These are phyloP conservation scores for Agrenia bidenticulata DNA, from an alignment of 2,888 invertebrate genomes.

Conservation along the genomic window DNA sequence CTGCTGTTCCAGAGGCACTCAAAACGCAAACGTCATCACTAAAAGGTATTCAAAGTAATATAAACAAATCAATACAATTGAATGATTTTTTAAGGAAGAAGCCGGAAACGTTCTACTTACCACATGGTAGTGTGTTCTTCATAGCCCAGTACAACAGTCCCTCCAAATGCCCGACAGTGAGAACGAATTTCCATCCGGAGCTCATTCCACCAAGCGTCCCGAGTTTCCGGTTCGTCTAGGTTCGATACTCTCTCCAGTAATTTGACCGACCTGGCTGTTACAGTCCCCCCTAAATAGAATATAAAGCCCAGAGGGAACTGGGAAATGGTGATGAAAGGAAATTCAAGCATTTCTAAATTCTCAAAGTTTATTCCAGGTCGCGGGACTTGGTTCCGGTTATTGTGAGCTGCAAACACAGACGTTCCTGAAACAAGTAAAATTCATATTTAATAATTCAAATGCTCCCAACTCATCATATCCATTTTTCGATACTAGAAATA, in stretches of 20 bases:
- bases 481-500: not conserved
- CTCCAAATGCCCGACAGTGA: slow-evolving; percentile 86
- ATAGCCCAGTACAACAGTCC: slow-evolving; percentile 93
- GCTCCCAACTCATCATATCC: not conserved
- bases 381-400: not conserved
- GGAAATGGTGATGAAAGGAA: slow-evolving; percentile 90
- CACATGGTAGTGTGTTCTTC: slow-evolving; percentile 89
- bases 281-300: slow-evolving; percentile 67
- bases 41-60: too few relatives aligned
- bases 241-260: slow-evolving; percentile 77
- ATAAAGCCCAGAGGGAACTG: slow-evolving; percentile 88
- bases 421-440: not conserved
- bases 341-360: slow-evolving; percentile 82
- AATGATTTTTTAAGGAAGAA: not conserved
- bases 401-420: not conserved
- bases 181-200: slow-evolving; percentile 91
- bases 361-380: slow-evolving; percentile 27
- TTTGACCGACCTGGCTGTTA: slow-evolving; percentile 81
- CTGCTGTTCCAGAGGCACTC: slow-evolving; percentile 92
- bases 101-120: slow-evolving; percentile 61
- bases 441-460: slow-evolving; percentile 6
- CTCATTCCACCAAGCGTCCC: slow-evolving; percentile 97
- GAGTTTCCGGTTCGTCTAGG: slow-evolving; percentile 83
- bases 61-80: slow-evolving; percentile 23
- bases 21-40: slow-evolving; percentile 94